Percentiles rank a stretch among this genome's conserved stretches.
These are phyloP conservation scores for cattle (Bos taurus) DNA, from an alignment of 2,113 vertebrate species.

Conservation along the genomic window ARS-UCD2.0 NC_037355.1:8005501-8006000, in stretches of 20 bases:
- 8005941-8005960: neutral
- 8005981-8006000: neutral
- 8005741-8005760: neutral
- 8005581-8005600: neutral
- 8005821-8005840: neutral
- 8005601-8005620: neutral
- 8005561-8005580: neutral
- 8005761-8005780: neutral
- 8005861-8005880: neutral
- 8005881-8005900: neutral
- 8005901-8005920: neutral
- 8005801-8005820: neutral
- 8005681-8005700: accelerated
- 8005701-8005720: neutral
- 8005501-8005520: neutral
- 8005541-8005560: neutral
- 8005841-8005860: neutral
- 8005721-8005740: neutral
- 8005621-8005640: neutral
- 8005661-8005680: neutral
- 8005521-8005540: neutral
- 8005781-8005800: neutral
- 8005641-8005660: neutral
- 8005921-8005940: neutral
- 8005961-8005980: neutral